Percentiles rank a stretch among this genome's conserved stretches.
phyloP scores from a whole-genome alignment of 2,888 invertebrate genomes.

The Pristionchus mayeri region DNA sequence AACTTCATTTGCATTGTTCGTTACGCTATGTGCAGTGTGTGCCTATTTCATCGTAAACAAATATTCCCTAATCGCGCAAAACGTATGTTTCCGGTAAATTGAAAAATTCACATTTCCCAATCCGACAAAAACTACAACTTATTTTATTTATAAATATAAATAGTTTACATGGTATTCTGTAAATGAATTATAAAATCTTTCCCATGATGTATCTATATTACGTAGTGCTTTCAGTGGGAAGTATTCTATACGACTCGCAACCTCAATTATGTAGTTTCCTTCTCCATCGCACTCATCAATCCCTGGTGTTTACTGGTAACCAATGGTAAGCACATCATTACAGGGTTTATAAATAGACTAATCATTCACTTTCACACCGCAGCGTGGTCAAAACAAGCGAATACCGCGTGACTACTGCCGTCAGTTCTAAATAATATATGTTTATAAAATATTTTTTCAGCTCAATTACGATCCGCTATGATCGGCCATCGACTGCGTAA shows the following conservation, averaged over 20 bases:
- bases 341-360: neutral
- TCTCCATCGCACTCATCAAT: neutral
- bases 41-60: neutral
- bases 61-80: neutral
- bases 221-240: neutral
- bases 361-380: no score
- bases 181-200: no score
- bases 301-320: slow-evolving; percentile 5
- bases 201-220: no score
- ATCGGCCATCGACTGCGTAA: neutral
- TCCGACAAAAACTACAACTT: no score
- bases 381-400: no score
- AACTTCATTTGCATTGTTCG: neutral
- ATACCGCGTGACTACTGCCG: no score
- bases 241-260: neutral
- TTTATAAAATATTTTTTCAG: neutral
- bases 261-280: neutral
- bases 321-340: neutral
- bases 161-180: no score
- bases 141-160: no score
- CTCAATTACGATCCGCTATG: neutral
- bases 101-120: no score
- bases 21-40: neutral
- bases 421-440: no score
- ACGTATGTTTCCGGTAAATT: neutral